Conservation (phyloP, 1,140 invertebrate genomes). For the Aphelenchoides fujianensis region DNA sequence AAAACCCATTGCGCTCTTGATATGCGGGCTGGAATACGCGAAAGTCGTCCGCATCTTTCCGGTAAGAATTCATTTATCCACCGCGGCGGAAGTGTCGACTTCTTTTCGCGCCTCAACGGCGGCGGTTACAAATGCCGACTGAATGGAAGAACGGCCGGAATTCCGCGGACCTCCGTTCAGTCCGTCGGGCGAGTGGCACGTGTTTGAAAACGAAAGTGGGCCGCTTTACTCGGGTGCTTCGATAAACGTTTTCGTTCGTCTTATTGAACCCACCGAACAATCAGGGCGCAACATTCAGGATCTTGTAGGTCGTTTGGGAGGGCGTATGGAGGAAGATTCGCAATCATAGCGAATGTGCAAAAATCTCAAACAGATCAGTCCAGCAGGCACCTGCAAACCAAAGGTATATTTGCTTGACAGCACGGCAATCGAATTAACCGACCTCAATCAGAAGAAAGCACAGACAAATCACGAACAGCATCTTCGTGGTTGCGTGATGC, state of each 20-base stretch:
- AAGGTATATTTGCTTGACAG: not conserved
- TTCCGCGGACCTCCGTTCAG: no score
- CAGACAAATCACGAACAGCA: conserved; percentile 51
- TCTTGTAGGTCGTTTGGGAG: not conserved
- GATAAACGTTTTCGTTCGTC: no score
- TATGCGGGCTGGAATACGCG: conserved; percentile 1
- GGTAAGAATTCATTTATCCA: conserved; percentile 1
- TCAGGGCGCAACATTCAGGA: not conserved
- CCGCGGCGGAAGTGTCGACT: not conserved
- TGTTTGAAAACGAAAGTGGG: no score
- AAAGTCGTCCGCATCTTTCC: not conserved
- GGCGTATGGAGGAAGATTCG: no score
- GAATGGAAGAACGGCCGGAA: no score
- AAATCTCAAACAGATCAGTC: not conserved
- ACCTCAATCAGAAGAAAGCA: conserved; percentile 56
- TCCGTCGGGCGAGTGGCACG: no score
- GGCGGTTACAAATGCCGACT: no score
- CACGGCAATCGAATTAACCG: not conserved
- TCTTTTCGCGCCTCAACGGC: no score
- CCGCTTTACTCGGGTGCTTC: no score
- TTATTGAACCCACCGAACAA: no score
- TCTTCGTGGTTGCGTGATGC: conserved; percentile 53
- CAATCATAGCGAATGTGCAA: not conserved
- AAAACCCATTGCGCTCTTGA: conserved; percentile 7
- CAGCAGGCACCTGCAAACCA: not conserved